Percentiles rank a stretch among this genome's conserved stretches.
Evolutionary conservation across 2,888 invertebrate species (phyloP).

Genomic region (Pyrrhia umbra): DNA sequence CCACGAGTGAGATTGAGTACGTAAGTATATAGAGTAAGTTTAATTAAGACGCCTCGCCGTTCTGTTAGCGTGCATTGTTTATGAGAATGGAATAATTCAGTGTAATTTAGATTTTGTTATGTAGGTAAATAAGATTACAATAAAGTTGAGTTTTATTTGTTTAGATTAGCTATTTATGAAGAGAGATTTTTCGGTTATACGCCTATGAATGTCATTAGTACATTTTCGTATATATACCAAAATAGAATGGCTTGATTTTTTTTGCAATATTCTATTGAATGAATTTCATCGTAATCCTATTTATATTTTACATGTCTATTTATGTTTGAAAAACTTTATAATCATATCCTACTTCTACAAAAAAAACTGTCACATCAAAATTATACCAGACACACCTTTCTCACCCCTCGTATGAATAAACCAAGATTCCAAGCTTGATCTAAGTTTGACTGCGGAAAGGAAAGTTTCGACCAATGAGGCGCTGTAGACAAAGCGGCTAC

Average conservation of each 20-base stretch:
- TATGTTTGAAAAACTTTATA: background rate
- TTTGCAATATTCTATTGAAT: too few relatives aligned
- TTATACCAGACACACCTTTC: conserved; percentile 63
- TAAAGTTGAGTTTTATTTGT: conserved; percentile 20
- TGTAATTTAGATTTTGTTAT: conserved; percentile 74
- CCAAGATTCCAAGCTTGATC: conserved; percentile 81
- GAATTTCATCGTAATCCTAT: too few relatives aligned
- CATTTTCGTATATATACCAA: too few relatives aligned
- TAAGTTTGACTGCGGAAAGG: conserved; percentile 88
- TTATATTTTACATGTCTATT: too few relatives aligned
- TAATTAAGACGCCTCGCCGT: conserved; percentile 85
- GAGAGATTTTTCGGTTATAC: background rate
- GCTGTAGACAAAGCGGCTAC: conserved; percentile 82
- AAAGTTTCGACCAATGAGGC: conserved; percentile 86
- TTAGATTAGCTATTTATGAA: background rate
- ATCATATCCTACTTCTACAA: background rate
- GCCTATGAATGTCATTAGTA: background rate
- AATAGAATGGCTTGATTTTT: too few relatives aligned
- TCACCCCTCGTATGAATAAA: conserved; percentile 51
- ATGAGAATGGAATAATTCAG: conserved; percentile 81
- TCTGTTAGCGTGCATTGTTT: conserved; percentile 85
- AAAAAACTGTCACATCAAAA: conserved; percentile 68
- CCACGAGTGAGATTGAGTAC: conserved; percentile 87
- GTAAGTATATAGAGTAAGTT: conserved; percentile 88
- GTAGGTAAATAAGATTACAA: conserved; percentile 52